Base-by-base conservation (phyloP, 1,140 invertebrate genomes). In the Fopius arisanus region DNA sequence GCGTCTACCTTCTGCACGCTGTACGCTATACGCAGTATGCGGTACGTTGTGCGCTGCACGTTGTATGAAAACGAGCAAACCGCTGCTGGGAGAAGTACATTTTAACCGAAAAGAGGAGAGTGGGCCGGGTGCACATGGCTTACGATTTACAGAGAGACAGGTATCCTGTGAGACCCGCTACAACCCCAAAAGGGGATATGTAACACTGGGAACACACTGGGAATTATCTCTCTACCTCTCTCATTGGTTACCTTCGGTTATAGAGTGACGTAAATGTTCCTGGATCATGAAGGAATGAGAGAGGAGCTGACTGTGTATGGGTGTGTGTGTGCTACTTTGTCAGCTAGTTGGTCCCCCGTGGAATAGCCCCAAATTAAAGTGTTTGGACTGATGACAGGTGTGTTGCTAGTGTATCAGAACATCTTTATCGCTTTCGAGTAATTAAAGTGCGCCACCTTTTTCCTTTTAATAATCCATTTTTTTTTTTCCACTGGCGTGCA, bases 91-190 rank as follows among this genome's bases (percentile, higher is more conserved):
- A 14, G 63, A 16, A 51, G 26, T 14, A 51, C 19, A 19, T 31
- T 54, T 37, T n/a, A 72, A 31, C 26, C 23, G 19, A 67, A 62
- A 73, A 54, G 71, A n/a, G 65, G 40, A 73, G 26, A 43, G 41
- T 48, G 62, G 69, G 75, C 71, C 69, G 65, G 66, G 51, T 66
- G 73, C 76, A 77, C 76, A 75, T 72, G 73, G 73, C 76, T 72
- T 74, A 74, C 73, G 67, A 72, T 77, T 77, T 74, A 74, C 73
- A 75, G 71, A 75, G 73, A 73, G 76, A 78, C 76, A 75, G 76
- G 73, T 78, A 75, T 74, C 72, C 72, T 74, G 28, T 63, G 75
- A 68, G 65, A 69, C 43, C 37, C 65, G 23, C 43, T 37, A 63
- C n/a, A 68, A 48, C 9, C 43, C 40, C 40, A n/a, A 48, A 48